Evolutionary conservation across 2,888 invertebrate genomes (phyloP), one percentile per base, ranked within the genome.

Genomic region (Diadromus collaris): DNA sequence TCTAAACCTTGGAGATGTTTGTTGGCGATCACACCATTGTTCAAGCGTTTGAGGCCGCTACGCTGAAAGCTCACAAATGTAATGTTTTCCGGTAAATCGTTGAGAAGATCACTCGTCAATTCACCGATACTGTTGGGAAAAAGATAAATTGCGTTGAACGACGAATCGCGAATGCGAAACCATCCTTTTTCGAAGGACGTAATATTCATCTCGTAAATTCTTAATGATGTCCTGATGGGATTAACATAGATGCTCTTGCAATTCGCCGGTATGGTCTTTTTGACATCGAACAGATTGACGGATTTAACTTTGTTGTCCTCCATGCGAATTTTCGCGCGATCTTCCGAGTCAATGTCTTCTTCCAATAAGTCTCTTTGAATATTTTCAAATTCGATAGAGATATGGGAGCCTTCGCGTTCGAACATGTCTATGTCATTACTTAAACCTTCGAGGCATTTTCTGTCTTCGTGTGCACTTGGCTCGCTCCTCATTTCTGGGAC

Each of bases 1-100:
- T 88, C 89, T 61, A 92, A 81, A n/a, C 86, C 83, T 81, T 88
- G 90, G 56, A 91, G 81, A 65, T 90, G 61, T 9, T 60, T 78
- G 54, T 85, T 87, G 6, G 81, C 82, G 13, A 86, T 85, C 64
- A 85, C 82, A 19, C 83, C 73, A 9, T 76, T 78, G 60, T 81
- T 68, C 6, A 87, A 65, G 0, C 46, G 51, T 10, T 72, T 80
- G 21, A 87, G 83, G 1, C 61, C 58, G 32, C 87, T 87, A 0
- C 76, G 67, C 24, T 51, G 32, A 0, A 87, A 65, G 29, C 82
- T 84, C 16, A 86, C 85, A 13, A 77, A 80, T 4, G 63, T 60
- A 56, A 87, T 19, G 29, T 71, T 75, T 1, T 73, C 81, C 0
- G 87, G 87, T 0, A 87, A 63, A 63, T 86, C 83, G 64, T 87